phyloP scores from a whole-genome alignment of 2,113 vertebrate species.

The Carassius carassius region DNA sequence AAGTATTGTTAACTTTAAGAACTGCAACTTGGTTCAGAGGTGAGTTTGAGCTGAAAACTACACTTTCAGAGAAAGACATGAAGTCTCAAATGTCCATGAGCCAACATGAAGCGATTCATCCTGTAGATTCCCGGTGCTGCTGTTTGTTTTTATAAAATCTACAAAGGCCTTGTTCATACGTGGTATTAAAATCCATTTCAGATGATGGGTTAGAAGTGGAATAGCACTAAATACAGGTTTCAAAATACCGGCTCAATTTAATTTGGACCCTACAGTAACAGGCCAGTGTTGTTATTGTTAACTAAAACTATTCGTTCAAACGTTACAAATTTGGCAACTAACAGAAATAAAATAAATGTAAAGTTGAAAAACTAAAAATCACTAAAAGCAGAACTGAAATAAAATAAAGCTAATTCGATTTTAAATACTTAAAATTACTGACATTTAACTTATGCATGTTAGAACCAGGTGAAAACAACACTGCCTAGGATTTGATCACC shows the following conservation, averaged over 20 bases:
- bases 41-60: not conserved
- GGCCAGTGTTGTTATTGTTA: not conserved
- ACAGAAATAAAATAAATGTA: too few species aligned
- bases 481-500: not conserved
- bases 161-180: not conserved
- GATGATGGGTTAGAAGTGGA: not conserved
- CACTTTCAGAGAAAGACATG: not conserved
- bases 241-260: not conserved
- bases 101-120: not conserved
- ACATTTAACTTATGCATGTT: too few species aligned
- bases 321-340: too few species aligned
- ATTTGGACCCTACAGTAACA: not conserved
- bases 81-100: not conserved
- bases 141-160: not conserved
- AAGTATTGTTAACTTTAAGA: not conserved
- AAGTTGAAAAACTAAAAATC: too few species aligned
- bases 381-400: too few species aligned
- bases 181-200: not conserved
- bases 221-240: not conserved
- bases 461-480: too few species aligned
- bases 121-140: not conserved
- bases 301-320: too few species aligned
- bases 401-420: too few species aligned
- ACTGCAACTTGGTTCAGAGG: not conserved
- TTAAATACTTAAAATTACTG: too few species aligned